These are phyloP conservation scores for Cepphus grylle DNA, from an alignment of 2,113 vertebrate genomes.

Conservation along the genomic window DNA sequence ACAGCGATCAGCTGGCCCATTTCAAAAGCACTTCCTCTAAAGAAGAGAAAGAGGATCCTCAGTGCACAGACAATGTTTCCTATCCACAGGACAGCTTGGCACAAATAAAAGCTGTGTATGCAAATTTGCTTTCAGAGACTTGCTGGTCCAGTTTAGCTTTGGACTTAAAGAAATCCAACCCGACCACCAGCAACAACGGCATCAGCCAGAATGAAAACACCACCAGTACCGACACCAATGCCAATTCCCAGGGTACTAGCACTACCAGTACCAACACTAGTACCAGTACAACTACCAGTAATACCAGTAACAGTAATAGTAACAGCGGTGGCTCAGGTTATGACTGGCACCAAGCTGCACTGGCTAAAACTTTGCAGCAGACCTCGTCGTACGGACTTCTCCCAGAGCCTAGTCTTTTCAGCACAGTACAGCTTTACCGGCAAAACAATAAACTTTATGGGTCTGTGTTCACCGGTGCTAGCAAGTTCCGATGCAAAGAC, in stretches of 20 bases:
- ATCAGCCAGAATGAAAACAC: slow-evolving; percentile 76
- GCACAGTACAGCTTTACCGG: slow-evolving; percentile 96
- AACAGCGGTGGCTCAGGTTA: slow-evolving; percentile 83
- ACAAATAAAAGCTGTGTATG: slow-evolving; percentile 95
- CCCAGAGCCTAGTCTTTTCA: slow-evolving; percentile 97
- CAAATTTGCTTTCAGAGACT: slow-evolving; percentile 94
- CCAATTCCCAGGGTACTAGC: slow-evolving; percentile 26
- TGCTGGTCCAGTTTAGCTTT: slow-evolving; percentile 94
- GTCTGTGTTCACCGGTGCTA: slow-evolving; percentile 96
- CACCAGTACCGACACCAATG: slow-evolving; percentile 33
- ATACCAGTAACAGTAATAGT: slow-evolving; percentile 70
- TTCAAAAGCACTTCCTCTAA: slow-evolving; percentile 85
- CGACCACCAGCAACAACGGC: slow-evolving; percentile 76
- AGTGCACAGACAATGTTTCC: slow-evolving; percentile 77
- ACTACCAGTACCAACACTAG: slow-evolving; percentile 42
- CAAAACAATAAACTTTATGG: slow-evolving; percentile 98
- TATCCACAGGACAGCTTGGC: slow-evolving; percentile 95
- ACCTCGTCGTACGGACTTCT: slow-evolving; percentile 89
- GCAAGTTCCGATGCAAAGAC: slow-evolving; percentile 98
- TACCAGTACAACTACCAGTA: slow-evolving; percentile 66
- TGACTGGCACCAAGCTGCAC: slow-evolving; percentile 97
- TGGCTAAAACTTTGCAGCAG: slow-evolving; percentile 97
- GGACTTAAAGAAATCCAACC: slow-evolving; percentile 89
- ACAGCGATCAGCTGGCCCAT: slow-evolving; percentile 89
- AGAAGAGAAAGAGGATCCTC: slow-evolving; percentile 86